Evolutionary conservation across 1,140 invertebrate species (phyloP), one percentile per base, ranked within the genome.

Genomic region (Araneus ventricosus): DNA sequence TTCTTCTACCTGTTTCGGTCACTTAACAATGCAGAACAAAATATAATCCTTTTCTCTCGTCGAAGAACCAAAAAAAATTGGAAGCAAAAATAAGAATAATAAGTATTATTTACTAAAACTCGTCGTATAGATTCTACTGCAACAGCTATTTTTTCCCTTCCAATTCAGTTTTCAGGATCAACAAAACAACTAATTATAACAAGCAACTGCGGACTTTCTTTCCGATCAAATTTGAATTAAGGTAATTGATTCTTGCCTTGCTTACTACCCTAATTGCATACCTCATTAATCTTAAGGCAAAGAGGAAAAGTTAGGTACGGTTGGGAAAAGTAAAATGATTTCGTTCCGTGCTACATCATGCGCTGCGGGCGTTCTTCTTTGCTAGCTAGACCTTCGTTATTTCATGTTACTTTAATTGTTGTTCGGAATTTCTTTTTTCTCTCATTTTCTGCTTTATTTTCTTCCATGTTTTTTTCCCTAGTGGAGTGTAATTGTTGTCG

Each of bases 171-270:
- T 61, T 39, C 85, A 5, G 80, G 67, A 90, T 86, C 61, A 82
- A 63, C 90, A 92, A 92, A 92, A 92, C 90, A 92, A 92, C 80
- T 92, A 92, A 92, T 92, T 92, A 92, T 86, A 86, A 86, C 90
- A 92, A 86, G 90, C 59, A 75, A 92, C 80, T 86, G 61, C 24
- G 39, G 57, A 86, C 90, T 92, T 92, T 92, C 82, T 92, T 92
- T 92, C 80, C 90, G 63, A 92, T 92, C 90, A 92, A 92, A 86
- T 92, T 92, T 92, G 90, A 92, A 92, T 92, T 92, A 92, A 86
- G 90, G 90, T 92, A 92, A 92, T 92, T 92, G 90, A 92, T 92
- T 92, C 90, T 57, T 86, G 90, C 90, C 27, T 39, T 75, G 90
- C 90, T 92, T 86, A 92, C 84, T 92, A 92, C 82, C 90, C 82